Conservation (phyloP, 1,140 invertebrate genomes). For the Mya arenaria region DNA sequence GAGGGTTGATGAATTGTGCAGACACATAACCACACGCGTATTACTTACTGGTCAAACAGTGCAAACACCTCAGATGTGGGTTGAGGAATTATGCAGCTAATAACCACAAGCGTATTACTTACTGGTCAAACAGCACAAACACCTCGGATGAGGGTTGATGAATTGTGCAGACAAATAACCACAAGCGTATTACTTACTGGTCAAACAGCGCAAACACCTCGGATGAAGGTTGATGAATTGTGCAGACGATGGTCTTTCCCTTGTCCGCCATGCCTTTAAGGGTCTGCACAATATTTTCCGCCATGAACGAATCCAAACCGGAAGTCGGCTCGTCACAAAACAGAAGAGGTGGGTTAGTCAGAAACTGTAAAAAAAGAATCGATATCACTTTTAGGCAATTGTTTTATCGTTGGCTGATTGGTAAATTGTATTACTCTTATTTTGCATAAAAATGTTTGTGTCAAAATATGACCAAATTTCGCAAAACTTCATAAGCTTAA, state of each 20-base stretch:
- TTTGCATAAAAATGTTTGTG: not conserved
- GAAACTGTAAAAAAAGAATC: slow-evolving; percentile 83
- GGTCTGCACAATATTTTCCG: slow-evolving; percentile 93
- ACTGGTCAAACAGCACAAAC: not conserved
- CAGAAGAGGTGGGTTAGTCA: slow-evolving; percentile 96
- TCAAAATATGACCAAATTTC: not conserved
- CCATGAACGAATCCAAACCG: slow-evolving; percentile 95
- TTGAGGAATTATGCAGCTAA: not conserved
- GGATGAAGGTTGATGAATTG: slow-evolving; percentile 97
- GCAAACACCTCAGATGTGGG: not conserved
- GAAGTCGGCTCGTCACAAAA: slow-evolving; percentile 99
- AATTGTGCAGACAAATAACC: not conserved
- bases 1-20: no score
- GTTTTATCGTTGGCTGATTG: not conserved
- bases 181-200: slow-evolving; percentile 81
- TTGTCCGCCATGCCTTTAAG: slow-evolving; percentile 86
- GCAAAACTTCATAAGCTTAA: not conserved
- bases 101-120: not conserved
- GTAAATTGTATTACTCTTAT: not conserved
- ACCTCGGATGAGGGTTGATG: not conserved
- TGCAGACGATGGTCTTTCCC: slow-evolving; percentile 95
- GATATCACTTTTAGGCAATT: not conserved
- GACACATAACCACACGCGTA: not conserved
- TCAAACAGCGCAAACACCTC: slow-evolving; percentile 95
- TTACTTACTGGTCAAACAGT: no score